Evolutionary conservation across 2,797 vertebrate species (phyloP), one percentile per base, ranked within the genome.

Genomic region (Phoeniculus purpureus): DNA sequence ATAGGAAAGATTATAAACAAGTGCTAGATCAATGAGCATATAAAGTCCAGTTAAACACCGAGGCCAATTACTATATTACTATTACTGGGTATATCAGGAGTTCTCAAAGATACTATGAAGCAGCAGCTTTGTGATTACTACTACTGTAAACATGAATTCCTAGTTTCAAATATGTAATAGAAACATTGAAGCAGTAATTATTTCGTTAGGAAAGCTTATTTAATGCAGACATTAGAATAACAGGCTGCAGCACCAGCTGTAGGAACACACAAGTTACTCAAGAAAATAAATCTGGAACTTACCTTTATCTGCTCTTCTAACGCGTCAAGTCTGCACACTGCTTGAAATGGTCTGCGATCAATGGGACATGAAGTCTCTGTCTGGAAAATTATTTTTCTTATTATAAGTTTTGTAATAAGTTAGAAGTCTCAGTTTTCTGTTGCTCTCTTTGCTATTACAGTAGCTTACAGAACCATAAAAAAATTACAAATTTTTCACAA

Each of bases 271-370:
- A 11, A 70, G 12, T 29, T 66, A 23, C 27, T 81, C 51, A 31
- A 58, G 15, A 64, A 85, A 66, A 4, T 20, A 73, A 61, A 14
- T 11, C 58, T 82, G 19, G 26, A 85, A 85, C 96, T 81, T 95
- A 99, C 99, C 98, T 98, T 98, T 89, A 98, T 96, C 89, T 96
- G 98, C 87, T 97, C 94, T 82, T 98, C 96, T 73, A 97, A 91
- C 5, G 97, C 93, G 87, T 98, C 97, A 96, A 98, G 97, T 97
- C 97, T 98, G 97, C 97, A 98, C 73, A 99, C 96, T 54, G 97
- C 97, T 85, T 97, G 97, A 96, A 99, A 99, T 26, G 98, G 98
- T 97, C 98, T 98, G 96, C 99, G 98, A 96, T 99, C 99, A 93
- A 99, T 97, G 12, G 99, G 99, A 97, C 99, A 99, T 9, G 98